phyloP scores from a whole-genome alignment of 1,140 invertebrate species.

The Penaeus vannamei region DNA sequence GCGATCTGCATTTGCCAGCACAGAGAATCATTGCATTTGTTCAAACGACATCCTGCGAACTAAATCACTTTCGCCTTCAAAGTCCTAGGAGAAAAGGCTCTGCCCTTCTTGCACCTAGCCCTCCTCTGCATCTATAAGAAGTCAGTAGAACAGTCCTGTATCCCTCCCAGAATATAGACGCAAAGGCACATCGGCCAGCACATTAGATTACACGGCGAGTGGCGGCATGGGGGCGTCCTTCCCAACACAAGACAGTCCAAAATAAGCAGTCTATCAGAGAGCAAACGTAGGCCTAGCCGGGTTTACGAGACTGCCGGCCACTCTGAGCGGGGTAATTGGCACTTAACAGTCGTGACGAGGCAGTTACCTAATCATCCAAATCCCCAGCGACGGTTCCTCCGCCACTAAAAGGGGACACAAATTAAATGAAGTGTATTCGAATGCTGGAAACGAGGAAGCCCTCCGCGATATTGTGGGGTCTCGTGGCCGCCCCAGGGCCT shows the following conservation, averaged over 20 bases:
- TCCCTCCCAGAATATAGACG: too few species aligned
- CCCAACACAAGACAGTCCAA: neutral
- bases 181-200: too few species aligned
- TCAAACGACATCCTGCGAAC: too few species aligned
- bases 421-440: conserved; percentile 57
- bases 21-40: too few species aligned
- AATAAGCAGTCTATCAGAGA: conserved; percentile 8
- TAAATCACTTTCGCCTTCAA: too few species aligned
- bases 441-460: conserved; percentile 48
- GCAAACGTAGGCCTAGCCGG: neutral
- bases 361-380: conserved; percentile 58
- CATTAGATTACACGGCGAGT: neutral
- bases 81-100: too few species aligned
- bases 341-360: conserved; percentile 61
- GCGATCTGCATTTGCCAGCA: too few species aligned
- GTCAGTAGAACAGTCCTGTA: too few species aligned
- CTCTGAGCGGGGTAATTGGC: conserved; percentile 39
- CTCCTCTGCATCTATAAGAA: too few species aligned
- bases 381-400: conserved; percentile 34
- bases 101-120: too few species aligned
- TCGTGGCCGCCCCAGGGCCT: too few species aligned
- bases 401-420: conserved; percentile 36
- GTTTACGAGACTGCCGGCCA: conserved; percentile 41
- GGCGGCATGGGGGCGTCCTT: too few species aligned
- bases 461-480: conserved; percentile 16